A percentile compares a stretch with the other conserved stretches of the same genome.
Conservation (phyloP, 2,888 invertebrate species). For the Belgica antarctica region DNA sequence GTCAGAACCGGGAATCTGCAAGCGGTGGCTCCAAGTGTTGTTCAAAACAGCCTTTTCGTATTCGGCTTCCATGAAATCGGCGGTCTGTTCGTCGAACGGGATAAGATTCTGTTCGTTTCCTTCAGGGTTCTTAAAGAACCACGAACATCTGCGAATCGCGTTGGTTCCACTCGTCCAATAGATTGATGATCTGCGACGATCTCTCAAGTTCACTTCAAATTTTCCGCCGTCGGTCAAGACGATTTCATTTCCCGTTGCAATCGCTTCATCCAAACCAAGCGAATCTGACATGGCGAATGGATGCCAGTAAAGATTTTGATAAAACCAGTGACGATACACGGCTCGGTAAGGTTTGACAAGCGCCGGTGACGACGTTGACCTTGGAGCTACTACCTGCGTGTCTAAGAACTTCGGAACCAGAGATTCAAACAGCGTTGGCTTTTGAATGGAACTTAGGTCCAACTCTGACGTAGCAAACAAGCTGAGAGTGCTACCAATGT, state of each 20-base stretch:
- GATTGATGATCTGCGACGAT: slow-evolving; percentile 18
- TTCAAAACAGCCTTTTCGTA: slow-evolving; percentile 19
- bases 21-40: slow-evolving; percentile 4
- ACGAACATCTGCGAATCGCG: slow-evolving; percentile 21
- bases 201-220: slow-evolving; percentile 35
- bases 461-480: slow-evolving; percentile 41
- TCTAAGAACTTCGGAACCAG: slow-evolving; percentile 33
- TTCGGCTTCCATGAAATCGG: slow-evolving; percentile 22
- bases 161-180: slow-evolving; percentile 36
- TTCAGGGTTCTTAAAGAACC: slow-evolving; percentile 27
- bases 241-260: slow-evolving; percentile 16
- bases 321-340: slow-evolving; percentile 39
- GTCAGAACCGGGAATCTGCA: neutral
- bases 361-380: neutral
- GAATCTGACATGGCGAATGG: slow-evolving; percentile 40
- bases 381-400: neutral
- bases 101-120: slow-evolving; percentile 8
- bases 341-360: slow-evolving; percentile 19
- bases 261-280: slow-evolving; percentile 25
- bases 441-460: slow-evolving; percentile 10
- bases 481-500: slow-evolving; percentile 34
- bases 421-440: neutral
- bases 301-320: slow-evolving; percentile 43
- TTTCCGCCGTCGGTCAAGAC: slow-evolving; percentile 22
- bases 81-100: slow-evolving; percentile 28